A percentile compares a stretch with the other conserved stretches of the same genome.
phyloP scores from a whole-genome alignment of 2,888 invertebrate genomes.

The Subacronicta megacephala region DNA sequence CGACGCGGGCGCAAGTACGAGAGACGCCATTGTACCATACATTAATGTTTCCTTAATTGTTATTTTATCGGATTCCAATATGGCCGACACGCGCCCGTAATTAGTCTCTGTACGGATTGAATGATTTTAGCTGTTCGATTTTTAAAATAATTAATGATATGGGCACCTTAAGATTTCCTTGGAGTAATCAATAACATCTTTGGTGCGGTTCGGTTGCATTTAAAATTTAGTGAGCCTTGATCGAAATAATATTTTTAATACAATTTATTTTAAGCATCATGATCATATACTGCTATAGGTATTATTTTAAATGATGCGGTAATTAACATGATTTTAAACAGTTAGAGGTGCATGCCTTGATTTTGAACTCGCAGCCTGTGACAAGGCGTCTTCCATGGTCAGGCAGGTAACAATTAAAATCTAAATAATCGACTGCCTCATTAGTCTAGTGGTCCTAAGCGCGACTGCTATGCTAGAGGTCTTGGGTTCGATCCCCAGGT shows the following conservation, averaged over 20 bases:
- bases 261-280: no score
- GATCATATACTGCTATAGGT: no score
- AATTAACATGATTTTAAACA: no score
- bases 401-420: no score
- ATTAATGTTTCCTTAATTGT: constrained; percentile 86
- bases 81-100: constrained; percentile 80
- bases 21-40: constrained; percentile 78
- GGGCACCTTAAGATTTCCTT: constrained; percentile 45
- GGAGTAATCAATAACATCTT: constrained; percentile 49
- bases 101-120: constrained; percentile 72
- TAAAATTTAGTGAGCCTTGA: constrained; percentile 6
- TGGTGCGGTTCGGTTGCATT: constrained; percentile 14
- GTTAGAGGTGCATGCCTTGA: no score
- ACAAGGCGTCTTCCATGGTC: no score
- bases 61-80: constrained; percentile 87
- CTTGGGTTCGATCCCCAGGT: no score
- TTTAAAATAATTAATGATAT: constrained; percentile 60
- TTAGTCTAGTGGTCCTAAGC: no score
- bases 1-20: constrained; percentile 74
- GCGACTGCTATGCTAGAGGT: no score
- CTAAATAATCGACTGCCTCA: no score
- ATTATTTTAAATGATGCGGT: background rate
- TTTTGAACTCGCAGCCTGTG: no score
- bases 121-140: constrained; percentile 58
- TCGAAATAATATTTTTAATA: background rate